These are phyloP conservation scores for Aleiodes testaceus DNA, from an alignment of 2,888 invertebrate species.

Conservation along the genomic window DNA sequence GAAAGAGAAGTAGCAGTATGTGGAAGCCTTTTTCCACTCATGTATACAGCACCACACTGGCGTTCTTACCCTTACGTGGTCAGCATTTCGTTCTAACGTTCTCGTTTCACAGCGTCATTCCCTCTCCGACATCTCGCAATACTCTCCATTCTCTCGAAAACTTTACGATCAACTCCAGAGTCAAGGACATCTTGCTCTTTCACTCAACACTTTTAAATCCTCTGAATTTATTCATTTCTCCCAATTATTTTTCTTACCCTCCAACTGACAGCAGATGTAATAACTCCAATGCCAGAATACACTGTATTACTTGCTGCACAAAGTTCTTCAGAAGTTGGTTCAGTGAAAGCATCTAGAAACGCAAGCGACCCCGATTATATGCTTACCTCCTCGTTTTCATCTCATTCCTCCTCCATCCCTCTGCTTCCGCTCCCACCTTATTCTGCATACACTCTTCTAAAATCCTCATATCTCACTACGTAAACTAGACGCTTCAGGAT, in stretches of 20 bases:
- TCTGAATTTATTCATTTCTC: too few species aligned
- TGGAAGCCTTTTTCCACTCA: neutral
- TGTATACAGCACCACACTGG: neutral
- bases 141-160: constrained; percentile 33
- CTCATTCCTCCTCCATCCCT: constrained; percentile 32
- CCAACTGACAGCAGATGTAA: too few species aligned
- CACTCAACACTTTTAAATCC: too few species aligned
- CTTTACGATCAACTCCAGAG: constrained; percentile 34
- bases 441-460: constrained; percentile 20
- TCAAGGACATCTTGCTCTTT: constrained; percentile 17
- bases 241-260: too few species aligned
- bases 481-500: constrained; percentile 58
- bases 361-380: constrained; percentile 40
- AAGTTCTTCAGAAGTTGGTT: neutral
- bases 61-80: constrained; percentile 40
- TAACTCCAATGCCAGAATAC: too few species aligned
- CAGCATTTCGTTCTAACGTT: constrained; percentile 51
- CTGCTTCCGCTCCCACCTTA: too few species aligned
- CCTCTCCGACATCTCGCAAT: constrained; percentile 18
- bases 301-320: too few species aligned
- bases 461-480: constrained; percentile 62
- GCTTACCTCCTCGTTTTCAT: constrained; percentile 44
- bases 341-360: constrained; percentile 1
- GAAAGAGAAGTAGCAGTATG: constrained; percentile 9
- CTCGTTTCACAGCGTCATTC: constrained; percentile 36